Base-by-base conservation (phyloP, 64 coral and sea anemone species). In the Montipora efflorescens region DNA sequence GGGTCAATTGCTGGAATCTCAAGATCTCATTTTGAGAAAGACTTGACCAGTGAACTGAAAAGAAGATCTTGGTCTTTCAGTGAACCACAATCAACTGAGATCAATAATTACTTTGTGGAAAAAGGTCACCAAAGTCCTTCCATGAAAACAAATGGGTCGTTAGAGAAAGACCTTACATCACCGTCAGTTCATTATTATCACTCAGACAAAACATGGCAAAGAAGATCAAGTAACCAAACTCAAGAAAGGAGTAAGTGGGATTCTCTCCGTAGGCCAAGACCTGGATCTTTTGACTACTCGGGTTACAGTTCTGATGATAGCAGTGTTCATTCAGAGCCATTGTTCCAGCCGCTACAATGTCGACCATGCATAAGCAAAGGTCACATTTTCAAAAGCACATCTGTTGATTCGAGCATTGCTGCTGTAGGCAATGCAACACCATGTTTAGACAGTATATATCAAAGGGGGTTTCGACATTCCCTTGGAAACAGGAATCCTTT, bases 51-150 rank as follows among this genome's bases (percentile, higher is more conserved):
- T 15, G 15, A 86, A 43, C n/a, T 86, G 66, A 86, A 86, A 72
- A 86, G 66, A 71, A 70, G 82, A 51, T 86, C 82, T n/a, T 86
- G 82, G 82, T 86, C 82, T 48, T 73, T 86, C 18, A 86, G 82
- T 86, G 82, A 86, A 46, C 7, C 66, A 71, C 62, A 15, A 7
- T 59, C 64, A 9, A 18, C 9, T 28, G 82, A 70, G 0, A 23
- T 70, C 8, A 71, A 50, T 44, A 48, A 59, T 19, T 44, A 43
- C 50, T 72, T 86, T 48, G 82, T 50, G 18, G 36, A 8, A 8
- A 72, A 71, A 48, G 9, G 48, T 72, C 9, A 86, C 59, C 82
- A 86, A 43, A 43, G 47, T 86, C 46, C 62, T 72, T 2, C 64
- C 18, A 66, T 64, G 8, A 86, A 72, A 67, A 18, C 71, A 14